A percentile compares a stretch with the other conserved stretches of the same genome.
These are phyloP conservation scores for Alcis repandata DNA, from an alignment of 2,888 invertebrate genomes.

Conservation along the genomic window DNA sequence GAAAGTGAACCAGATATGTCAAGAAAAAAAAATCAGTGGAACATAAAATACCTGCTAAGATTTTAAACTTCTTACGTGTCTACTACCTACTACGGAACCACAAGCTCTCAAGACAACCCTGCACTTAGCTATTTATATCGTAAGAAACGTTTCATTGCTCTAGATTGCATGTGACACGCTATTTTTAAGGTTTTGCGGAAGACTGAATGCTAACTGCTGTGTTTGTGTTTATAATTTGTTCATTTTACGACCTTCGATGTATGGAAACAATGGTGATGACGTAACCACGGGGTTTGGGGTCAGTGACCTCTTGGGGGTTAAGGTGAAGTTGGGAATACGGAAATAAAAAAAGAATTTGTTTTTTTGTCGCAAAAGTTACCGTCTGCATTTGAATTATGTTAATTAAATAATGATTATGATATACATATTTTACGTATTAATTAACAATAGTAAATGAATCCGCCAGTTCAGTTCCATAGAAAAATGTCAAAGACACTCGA, in stretches of 20 bases:
- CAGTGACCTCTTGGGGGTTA: slow-evolving; percentile 28
- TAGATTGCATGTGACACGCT: slow-evolving; percentile 62
- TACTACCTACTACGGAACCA: slow-evolving; percentile 4
- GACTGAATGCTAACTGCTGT: slow-evolving; percentile 41
- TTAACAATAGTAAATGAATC: no score
- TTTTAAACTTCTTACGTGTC: not conserved
- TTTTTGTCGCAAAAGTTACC: no score
- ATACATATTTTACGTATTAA: no score
- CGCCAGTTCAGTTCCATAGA: no score
- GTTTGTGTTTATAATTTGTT: slow-evolving; percentile 58
- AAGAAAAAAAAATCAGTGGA: no score
- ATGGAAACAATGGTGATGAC: slow-evolving; percentile 32
- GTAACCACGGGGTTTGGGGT: slow-evolving; percentile 24
- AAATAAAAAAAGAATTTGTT: no score
- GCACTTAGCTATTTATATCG: slow-evolving; percentile 34
- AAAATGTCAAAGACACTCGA: no score
- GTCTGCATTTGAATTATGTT: no score
- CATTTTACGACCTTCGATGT: slow-evolving; percentile 49
- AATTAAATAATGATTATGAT: no score
- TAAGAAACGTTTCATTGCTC: slow-evolving; percentile 52
- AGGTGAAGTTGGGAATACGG: not conserved
- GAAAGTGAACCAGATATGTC: no score
- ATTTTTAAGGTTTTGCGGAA: slow-evolving; percentile 43
- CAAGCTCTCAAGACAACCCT: not conserved
- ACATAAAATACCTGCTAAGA: no score